Conservation (phyloP, 2,888 invertebrate species). For the Cinara cedri region DNA sequence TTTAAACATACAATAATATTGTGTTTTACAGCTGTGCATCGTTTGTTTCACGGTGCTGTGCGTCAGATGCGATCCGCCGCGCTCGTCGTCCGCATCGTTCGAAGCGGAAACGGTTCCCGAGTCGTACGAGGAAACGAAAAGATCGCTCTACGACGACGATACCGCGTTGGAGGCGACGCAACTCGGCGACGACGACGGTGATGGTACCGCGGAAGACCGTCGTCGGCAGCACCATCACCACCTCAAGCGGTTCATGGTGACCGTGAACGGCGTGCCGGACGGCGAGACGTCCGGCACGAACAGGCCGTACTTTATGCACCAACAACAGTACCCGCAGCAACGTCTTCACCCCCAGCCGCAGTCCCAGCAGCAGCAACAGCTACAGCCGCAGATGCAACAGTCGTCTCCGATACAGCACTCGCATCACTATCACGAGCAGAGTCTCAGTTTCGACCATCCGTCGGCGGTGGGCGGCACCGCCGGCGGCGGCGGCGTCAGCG, state of each 20-base stretch:
- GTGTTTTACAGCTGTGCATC: conserved; percentile 10
- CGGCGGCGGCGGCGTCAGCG: conserved; percentile 37
- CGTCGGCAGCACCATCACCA: background rate
- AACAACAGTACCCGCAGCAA: conserved; percentile 1
- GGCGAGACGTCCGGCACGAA: background rate
- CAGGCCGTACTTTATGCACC: conserved; percentile 7
- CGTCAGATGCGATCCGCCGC: conserved; percentile 1
- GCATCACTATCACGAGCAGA: background rate
- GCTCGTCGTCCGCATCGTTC: conserved; percentile 24
- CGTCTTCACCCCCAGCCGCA: conserved; percentile 16
- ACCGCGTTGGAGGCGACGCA: background rate
- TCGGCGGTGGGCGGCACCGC: conserved; percentile 29
- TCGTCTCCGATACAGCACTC: background rate
- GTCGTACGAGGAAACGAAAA: conserved; percentile 20
- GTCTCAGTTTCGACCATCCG: conserved; percentile 17
- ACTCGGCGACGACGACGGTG: background rate
- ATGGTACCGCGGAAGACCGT: background rate
- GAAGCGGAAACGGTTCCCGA: conserved; percentile 19
- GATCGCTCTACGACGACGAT: conserved; percentile 11
- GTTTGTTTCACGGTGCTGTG: conserved; percentile 31
- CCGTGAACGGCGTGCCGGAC: background rate
- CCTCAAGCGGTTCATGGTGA: conserved; percentile 23
- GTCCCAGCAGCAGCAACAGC: background rate
- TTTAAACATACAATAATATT: no score
- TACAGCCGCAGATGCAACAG: background rate